Percentiles rank a stretch among this genome's conserved stretches.
Evolutionary conservation across 2,888 invertebrate species (phyloP).

Genomic region (Oligia fasciuncula): DNA sequence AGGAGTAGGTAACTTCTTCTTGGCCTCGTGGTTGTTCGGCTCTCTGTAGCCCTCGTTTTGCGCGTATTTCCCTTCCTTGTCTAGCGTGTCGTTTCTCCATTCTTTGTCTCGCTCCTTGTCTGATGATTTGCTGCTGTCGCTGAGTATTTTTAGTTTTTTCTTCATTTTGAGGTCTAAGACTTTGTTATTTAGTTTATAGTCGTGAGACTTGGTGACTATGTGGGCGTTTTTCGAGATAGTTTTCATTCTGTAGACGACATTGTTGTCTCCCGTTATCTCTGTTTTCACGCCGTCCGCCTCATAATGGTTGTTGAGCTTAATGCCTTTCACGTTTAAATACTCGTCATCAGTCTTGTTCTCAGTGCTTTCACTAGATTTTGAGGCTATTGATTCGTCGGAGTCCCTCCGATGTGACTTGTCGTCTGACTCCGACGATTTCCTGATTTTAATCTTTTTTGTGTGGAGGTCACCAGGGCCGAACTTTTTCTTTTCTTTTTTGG

Average conservation of each 20-base stretch:
- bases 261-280: conserved; percentile 84
- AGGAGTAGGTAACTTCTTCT: conserved; percentile 86
- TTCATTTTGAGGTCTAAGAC: conserved; percentile 84
- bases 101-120: conserved; percentile 88
- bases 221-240: conserved; percentile 88
- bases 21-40: conserved; percentile 84
- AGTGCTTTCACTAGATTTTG: conserved; percentile 79
- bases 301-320: conserved; percentile 85
- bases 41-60: conserved; percentile 89
- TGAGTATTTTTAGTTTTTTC: conserved; percentile 84
- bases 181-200: conserved; percentile 84
- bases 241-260: conserved; percentile 87
- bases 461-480: conserved; percentile 86
- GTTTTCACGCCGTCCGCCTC: conserved; percentile 83
- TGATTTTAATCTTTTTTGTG: conserved; percentile 89
- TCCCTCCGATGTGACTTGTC: conserved; percentile 83
- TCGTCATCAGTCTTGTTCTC: conserved; percentile 87
- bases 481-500: conserved; percentile 92
- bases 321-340: conserved; percentile 82
- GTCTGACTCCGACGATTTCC: conserved; percentile 82
- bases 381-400: conserved; percentile 78
- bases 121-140: conserved; percentile 75
- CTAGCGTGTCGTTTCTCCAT: conserved; percentile 90
- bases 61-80: conserved; percentile 89
- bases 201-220: conserved; percentile 87